Percentiles rank a stretch among this genome's conserved stretches.
Evolutionary conservation across 2,888 invertebrate genomes (phyloP).

Genomic region (Cordilura impudica): DNA sequence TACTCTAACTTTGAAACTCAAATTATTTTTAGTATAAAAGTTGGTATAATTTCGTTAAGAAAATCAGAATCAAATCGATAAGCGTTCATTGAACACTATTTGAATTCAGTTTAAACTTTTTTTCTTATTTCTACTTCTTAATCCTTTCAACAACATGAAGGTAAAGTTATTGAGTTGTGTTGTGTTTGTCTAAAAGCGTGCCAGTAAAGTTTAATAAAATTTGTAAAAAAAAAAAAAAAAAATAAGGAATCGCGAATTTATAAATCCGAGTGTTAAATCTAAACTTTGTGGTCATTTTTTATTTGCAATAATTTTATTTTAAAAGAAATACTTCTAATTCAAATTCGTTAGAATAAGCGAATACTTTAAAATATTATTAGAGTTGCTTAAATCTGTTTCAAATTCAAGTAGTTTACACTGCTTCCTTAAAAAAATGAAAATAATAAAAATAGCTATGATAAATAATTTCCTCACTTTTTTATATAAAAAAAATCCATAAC

Average conservation of each 20-base stretch:
- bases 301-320: too few relatives aligned
- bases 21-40: constrained; percentile 74
- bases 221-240: background rate
- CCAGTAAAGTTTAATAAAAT: too few relatives aligned
- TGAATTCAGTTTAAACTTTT: constrained; percentile 44
- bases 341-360: too few relatives aligned
- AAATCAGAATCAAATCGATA: constrained; percentile 75
- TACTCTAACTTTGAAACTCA: constrained; percentile 28
- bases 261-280: background rate
- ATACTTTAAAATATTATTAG: too few relatives aligned
- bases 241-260: background rate
- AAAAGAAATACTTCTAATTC: too few relatives aligned
- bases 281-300: too few relatives aligned
- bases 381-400: too few relatives aligned
- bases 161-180: constrained; percentile 66
- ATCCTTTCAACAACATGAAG: constrained; percentile 75
- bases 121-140: constrained; percentile 50
- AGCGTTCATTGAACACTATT: constrained; percentile 74
- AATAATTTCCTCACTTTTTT: too few relatives aligned
- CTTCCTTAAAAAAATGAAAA: too few relatives aligned
- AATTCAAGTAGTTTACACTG: too few relatives aligned
- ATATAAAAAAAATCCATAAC: too few relatives aligned
- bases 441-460: too few relatives aligned
- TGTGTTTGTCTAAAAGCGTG: background rate
- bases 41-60: constrained; percentile 73